Percentiles rank a stretch among this genome's conserved stretches.
phyloP scores from a whole-genome alignment of 2,797 vertebrate genomes.

The Intellagama lesueurii region DNA sequence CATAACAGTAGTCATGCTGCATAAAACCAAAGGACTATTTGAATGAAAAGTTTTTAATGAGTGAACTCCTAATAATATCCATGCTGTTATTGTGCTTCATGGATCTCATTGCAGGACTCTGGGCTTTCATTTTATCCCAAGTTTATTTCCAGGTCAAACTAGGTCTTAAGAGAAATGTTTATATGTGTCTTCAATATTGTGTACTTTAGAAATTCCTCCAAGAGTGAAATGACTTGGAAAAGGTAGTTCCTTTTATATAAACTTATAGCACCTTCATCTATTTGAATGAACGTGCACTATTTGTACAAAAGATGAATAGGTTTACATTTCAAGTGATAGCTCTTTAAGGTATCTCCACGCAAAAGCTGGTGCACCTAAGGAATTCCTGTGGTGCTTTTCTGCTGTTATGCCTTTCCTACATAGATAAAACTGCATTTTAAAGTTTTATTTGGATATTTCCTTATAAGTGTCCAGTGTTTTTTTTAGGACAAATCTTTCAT shows the following conservation, averaged over 20 bases:
- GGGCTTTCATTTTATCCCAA: constrained; percentile 26
- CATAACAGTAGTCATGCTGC: too few relatives aligned
- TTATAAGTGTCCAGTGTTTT: not conserved
- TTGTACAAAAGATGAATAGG: constrained; percentile 32
- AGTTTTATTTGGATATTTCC: constrained; percentile 28
- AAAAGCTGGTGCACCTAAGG: not conserved
- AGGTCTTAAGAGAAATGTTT: too few relatives aligned
- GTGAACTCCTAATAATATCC: constrained; percentile 36
- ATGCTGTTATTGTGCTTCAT: not conserved
- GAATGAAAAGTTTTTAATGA: constrained; percentile 44
- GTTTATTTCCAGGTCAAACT: too few relatives aligned
- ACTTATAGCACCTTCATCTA: not conserved
- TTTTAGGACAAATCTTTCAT: not conserved
- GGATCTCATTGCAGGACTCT: not conserved
- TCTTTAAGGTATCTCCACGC: not conserved
- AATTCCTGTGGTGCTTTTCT: not conserved
- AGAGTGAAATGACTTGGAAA: not conserved
- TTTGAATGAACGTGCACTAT: constrained; percentile 1
- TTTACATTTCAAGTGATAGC: not conserved
- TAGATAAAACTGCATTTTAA: not conserved
- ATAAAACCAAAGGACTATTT: constrained; percentile 22
- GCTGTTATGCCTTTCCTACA: not conserved
- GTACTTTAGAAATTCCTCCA: not conserved
- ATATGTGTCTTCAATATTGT: not conserved
- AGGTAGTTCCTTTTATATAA: not conserved